Evolutionary conservation across 2,797 vertebrate genomes (phyloP), one percentile per base, ranked within the genome.

Genomic region (Rhinatrema bivittatum): DNA sequence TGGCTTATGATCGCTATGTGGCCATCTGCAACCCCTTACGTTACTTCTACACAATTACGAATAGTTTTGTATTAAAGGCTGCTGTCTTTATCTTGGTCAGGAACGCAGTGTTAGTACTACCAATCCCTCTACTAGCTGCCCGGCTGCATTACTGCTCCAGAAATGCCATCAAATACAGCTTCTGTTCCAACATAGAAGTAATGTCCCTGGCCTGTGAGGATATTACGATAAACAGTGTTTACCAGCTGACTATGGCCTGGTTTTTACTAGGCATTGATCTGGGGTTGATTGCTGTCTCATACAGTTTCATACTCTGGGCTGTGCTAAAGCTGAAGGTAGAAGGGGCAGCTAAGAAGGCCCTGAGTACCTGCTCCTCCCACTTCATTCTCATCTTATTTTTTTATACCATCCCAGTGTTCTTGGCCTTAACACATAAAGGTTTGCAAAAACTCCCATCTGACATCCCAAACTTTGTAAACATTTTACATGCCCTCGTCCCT

Each of bases 1-100:
- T 75, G 76, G 69, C 69, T 17, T 32, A 80, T 34, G 72, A 82
- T 41, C 57, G 72, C 32, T 68, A 68, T 13, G 24, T 78, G 11
- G 44, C 50, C 16, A 44, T 68, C 32, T 79, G 71, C 22, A 52
- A 70, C 24, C 78, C 60, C 2, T 35, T 79, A 2, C 65, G 59
- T 36, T 76, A 79, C 7, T 35, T 56, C 7, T 33, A 50, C 6
- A 25, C 81, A 6, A 46, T 77, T 34, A 70, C 60, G 4, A 61
- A 49, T 19, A 41, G 7, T 14, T 48, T 69, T 16, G 29, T 66
- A 21, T 11, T 39, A 9, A 63, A 51, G 33, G 39, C 24, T 5
- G 30, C 25, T 2, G 2, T 42, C 4, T 40, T 65, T 11, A 38
- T 54, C 18, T 17, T 56, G 8, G 24, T 58, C 4, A 58, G 56